Percentiles rank a stretch among this genome's conserved stretches.
phyloP scores from a whole-genome alignment of 2,797 vertebrate genomes.

The Melanotaenia parkinsoni region DNA sequence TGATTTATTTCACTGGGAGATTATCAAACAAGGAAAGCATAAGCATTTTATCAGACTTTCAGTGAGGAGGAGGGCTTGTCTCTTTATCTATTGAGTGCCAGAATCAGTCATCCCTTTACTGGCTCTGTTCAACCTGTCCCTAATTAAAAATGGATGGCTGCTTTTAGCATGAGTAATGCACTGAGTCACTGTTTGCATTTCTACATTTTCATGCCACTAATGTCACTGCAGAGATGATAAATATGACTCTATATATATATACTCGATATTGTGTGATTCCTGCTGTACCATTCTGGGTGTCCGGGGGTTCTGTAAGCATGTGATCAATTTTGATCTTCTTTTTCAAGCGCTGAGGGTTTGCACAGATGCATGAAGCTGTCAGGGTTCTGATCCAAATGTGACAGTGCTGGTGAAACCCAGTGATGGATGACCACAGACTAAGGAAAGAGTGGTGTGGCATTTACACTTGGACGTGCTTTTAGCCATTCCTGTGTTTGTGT shows the following conservation, averaged over 20 bases:
- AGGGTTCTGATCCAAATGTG: slow-evolving; percentile 73
- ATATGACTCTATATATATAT: no score
- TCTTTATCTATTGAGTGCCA: slow-evolving; percentile 51
- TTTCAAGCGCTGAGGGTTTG: slow-evolving; percentile 62
- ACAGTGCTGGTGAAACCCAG: slow-evolving; percentile 63
- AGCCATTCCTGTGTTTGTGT: slow-evolving; percentile 11
- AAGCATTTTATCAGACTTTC: slow-evolving; percentile 14
- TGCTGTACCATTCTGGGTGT: slow-evolving; percentile 27
- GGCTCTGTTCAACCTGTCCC: slow-evolving; percentile 39
- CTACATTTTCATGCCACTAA: slow-evolving; percentile 32
- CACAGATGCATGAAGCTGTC: slow-evolving; percentile 67
- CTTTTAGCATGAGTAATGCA: slow-evolving; percentile 41
- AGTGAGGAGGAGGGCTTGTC: slow-evolving; percentile 37
- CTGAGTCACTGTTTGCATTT: slow-evolving; percentile 52
- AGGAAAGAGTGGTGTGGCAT: slow-evolving; percentile 53
- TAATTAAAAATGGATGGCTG: slow-evolving; percentile 48
- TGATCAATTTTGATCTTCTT: slow-evolving; percentile 60
- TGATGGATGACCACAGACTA: slow-evolving; percentile 70
- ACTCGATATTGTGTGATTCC: slow-evolving; percentile 33
- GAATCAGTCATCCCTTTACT: slow-evolving; percentile 63
- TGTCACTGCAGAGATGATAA: slow-evolving; percentile 41
- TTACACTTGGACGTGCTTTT: slow-evolving; percentile 17
- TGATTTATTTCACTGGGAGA: slow-evolving; percentile 16
- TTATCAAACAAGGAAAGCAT: slow-evolving; percentile 26
- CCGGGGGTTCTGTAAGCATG: slow-evolving; percentile 37